A percentile compares a stretch with the other conserved stretches of the same genome.
Conservation (phyloP, 2,113 vertebrate genomes). For the Bufo gargarizans region DNA sequence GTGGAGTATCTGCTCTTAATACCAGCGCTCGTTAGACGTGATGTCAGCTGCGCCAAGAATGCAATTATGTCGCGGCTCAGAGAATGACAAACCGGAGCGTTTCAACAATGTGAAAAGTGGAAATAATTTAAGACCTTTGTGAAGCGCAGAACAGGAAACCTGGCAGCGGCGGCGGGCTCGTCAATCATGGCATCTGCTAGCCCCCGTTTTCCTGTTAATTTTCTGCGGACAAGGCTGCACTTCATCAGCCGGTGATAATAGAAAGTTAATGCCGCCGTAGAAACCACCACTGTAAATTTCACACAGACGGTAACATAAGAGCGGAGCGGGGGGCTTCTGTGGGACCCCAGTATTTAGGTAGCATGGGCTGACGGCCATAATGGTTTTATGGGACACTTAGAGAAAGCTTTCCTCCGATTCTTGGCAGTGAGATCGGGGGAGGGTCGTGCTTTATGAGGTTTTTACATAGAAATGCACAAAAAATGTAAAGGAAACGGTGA, state of each 20-base stretch:
- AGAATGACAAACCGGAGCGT: constrained; percentile 8
- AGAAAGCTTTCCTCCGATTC: not conserved
- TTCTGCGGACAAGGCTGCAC: constrained; percentile 30
- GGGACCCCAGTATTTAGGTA: not conserved
- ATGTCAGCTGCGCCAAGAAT: constrained; percentile 22
- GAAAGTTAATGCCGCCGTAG: not conserved
- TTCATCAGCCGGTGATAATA: constrained; percentile 29
- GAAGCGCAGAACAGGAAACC: constrained; percentile 4
- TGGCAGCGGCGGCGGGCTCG: not conserved
- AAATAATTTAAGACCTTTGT: constrained; percentile 18
- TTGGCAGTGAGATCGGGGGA: not conserved
- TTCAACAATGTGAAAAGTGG: constrained; percentile 1
- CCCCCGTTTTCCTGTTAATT: constrained; percentile 15
- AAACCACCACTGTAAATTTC: constrained; percentile 22
- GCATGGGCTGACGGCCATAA: not conserved
- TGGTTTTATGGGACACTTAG: constrained; percentile 13
- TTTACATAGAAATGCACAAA: not conserved
- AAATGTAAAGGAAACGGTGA: not conserved
- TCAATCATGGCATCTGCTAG: constrained; percentile 23
- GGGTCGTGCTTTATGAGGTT: not conserved
- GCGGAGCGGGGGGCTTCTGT: too few species aligned
- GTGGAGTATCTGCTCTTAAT: constrained; percentile 1
- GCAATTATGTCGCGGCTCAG: constrained; percentile 1
- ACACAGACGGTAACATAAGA: not conserved
- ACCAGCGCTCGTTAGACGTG: not conserved